Conservation (phyloP, 2,888 invertebrate genomes). For the Tryphoninae sp. region DNA sequence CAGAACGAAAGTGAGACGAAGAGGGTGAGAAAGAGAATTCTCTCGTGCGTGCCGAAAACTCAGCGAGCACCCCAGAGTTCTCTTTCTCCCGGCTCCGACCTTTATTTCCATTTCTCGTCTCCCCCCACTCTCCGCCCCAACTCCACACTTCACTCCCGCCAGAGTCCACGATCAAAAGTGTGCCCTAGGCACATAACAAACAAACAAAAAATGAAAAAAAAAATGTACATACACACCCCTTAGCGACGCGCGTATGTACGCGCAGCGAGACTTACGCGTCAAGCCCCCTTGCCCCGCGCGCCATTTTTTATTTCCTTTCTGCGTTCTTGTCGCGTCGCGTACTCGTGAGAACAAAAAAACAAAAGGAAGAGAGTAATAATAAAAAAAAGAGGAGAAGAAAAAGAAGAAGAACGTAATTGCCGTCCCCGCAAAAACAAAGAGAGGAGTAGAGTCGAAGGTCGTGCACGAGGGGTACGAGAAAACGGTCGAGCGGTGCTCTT, state of each 20-base stretch:
- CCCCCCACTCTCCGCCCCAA: no score
- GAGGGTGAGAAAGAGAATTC: not conserved
- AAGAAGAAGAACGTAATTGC: not conserved
- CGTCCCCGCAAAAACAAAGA: not conserved
- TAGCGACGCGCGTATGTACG: no score
- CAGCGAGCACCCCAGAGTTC: not conserved
- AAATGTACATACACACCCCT: no score
- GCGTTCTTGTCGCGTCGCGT: not conserved
- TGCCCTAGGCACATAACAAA: no score
- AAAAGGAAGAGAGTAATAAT: not conserved
- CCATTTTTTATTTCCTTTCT: not conserved
- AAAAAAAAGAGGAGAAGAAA: not conserved
- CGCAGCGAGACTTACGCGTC: no score
- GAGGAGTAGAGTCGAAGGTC: not conserved
- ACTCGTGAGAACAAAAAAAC: not conserved
- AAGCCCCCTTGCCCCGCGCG: not conserved
- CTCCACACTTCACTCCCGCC: no score
- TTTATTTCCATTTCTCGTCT: not conserved
- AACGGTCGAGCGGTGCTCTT: not conserved
- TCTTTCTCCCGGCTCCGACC: not conserved
- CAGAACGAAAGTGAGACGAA: not conserved
- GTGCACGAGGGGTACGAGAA: not conserved
- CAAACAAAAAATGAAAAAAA: no score
- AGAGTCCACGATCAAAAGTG: no score
- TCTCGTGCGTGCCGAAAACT: constrained; percentile 40